Evolutionary conservation across 2,888 invertebrate genomes (phyloP).

Genomic region (Ormyrus thymus): DNA sequence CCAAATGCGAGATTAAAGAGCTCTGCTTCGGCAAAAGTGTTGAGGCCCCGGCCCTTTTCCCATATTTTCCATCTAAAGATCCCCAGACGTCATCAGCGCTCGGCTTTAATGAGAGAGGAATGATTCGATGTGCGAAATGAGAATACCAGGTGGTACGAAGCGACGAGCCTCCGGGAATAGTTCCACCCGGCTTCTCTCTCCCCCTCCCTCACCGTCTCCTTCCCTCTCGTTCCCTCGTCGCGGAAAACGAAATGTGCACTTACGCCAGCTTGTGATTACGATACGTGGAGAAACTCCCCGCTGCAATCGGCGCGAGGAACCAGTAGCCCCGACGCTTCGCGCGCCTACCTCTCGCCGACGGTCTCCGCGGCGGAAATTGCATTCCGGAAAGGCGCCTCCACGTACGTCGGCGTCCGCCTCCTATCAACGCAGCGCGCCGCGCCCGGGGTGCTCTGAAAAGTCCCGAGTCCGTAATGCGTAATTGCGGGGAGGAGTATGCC

Average conservation of each 20-base stretch:
- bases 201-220: too few species aligned
- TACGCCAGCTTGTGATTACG: conserved; percentile 30
- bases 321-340: conserved; percentile 18
- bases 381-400: conserved; percentile 35
- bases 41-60: too few species aligned
- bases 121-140: conserved; percentile 29
- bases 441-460: conserved; percentile 4
- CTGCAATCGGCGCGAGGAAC: conserved; percentile 40
- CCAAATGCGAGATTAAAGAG: too few species aligned
- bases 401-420: not conserved
- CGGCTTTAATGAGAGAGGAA: not conserved
- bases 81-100: too few species aligned
- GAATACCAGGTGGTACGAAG: conserved; percentile 4
- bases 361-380: conserved; percentile 45
- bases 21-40: too few species aligned
- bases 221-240: not conserved
- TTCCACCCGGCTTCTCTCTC: not conserved
- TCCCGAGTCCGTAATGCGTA: not conserved
- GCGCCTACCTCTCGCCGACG: too few species aligned
- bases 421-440: not conserved
- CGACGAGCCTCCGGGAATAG: conserved; percentile 1
- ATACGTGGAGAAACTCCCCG: not conserved
- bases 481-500: not conserved
- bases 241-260: conserved; percentile 22
- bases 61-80: too few species aligned